Base-by-base conservation (phyloP, 2,797 vertebrate species). In the Toxotes lorentzi region DNA sequence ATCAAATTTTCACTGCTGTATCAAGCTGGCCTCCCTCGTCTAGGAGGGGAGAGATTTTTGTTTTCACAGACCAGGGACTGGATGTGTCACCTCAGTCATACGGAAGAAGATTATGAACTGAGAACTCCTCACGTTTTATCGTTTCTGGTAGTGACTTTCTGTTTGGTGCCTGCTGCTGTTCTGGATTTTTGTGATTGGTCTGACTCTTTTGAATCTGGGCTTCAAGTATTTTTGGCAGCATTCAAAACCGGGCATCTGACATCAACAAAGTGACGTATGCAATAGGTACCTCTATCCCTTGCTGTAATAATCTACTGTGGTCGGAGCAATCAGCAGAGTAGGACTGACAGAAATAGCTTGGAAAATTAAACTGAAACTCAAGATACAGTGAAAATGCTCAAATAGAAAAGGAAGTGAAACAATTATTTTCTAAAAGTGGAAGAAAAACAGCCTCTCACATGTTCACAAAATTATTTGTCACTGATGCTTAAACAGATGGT, bases 1-100 rank as follows among this genome's bases (percentile, higher is more conserved):
- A 84, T 78, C 48, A n/a, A 67, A 76, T 81, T 78, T 60, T 75
- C 60, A 79, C 73, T n/a, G 61, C 38, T 35, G n/a, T 54, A 59
- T 84, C 10, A 51, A 59, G 45, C 35, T 32, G 34, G 13, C 12
- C 45, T 66, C 24, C 32, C 51, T 16, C 7, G 6, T 43, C 10
- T 17, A 2, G 45, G 14, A 61, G 21, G 30, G 61, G 6, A 16
- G 30, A 8, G 48, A 23, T 23, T 32, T 70, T 75, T 76, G 23
- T 60, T 79, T 71, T 79, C 9, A 53, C 48, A 50, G 9, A 68
- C 27, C 27, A 16, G 1, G 7, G 12, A 41, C 60, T 57, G 8
- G 35, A 61, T 47, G 45, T 73, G 53, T 71, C 35, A 50, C 58
- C 54, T 70, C 13, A 13, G 19, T 23, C 53, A 66, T 68, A 24